Evolutionary conservation across 2,797 vertebrate genomes (phyloP).

Genomic region (Hydrocynus forskahlii): DNA sequence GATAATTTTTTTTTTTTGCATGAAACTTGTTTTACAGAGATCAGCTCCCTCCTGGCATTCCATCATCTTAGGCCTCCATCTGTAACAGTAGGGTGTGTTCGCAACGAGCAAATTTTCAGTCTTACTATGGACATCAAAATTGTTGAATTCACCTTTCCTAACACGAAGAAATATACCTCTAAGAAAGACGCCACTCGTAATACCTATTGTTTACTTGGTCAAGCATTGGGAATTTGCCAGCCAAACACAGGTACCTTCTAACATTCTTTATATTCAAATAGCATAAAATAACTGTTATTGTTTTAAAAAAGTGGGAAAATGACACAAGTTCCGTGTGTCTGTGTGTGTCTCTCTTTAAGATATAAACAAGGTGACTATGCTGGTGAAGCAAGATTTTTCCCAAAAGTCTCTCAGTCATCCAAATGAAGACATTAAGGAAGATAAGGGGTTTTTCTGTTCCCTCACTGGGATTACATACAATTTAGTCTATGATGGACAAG

Average conservation of each 20-base stretch:
- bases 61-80: slow-evolving; percentile 48
- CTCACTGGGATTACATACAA: slow-evolving; percentile 43
- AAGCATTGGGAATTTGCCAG: slow-evolving; percentile 34
- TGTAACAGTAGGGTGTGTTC: slow-evolving; percentile 6
- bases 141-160: slow-evolving; percentile 37
- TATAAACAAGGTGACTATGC: slow-evolving; percentile 27
- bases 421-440: slow-evolving; percentile 28
- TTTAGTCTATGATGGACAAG: slow-evolving; percentile 43
- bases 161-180: slow-evolving; percentile 2
- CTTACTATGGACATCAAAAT: slow-evolving; percentile 30
- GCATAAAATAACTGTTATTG: neutral
- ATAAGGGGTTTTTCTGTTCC: slow-evolving; percentile 37
- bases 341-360: slow-evolving; percentile 33
- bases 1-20: neutral
- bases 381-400: slow-evolving; percentile 53
- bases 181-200: slow-evolving; percentile 54
- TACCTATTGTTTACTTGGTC: slow-evolving; percentile 44
- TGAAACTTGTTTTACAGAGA: slow-evolving; percentile 44
- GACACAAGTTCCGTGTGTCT: neutral
- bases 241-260: slow-evolving; percentile 35
- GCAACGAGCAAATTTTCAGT: slow-evolving; percentile 16
- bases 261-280: neutral
- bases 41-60: slow-evolving; percentile 32
- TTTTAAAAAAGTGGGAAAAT: neutral
- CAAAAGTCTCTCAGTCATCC: slow-evolving; percentile 40